A percentile compares a stretch with the other conserved stretches of the same genome.
Evolutionary conservation across 2,888 invertebrate genomes (phyloP).

Genomic region (Drosophila crucigera): DNA sequence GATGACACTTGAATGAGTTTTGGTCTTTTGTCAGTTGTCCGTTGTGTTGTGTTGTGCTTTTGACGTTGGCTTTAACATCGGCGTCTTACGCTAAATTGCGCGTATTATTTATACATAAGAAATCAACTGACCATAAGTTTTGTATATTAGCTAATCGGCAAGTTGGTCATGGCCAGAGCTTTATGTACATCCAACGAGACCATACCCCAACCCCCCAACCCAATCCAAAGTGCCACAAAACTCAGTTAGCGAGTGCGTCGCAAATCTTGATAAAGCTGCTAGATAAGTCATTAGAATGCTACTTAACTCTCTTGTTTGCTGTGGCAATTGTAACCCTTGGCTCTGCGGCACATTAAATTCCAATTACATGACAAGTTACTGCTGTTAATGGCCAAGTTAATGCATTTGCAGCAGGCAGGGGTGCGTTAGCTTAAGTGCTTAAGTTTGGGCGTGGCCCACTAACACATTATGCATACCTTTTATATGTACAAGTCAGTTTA

Average conservation of each 20-base stretch:
- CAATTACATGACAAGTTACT: conserved; percentile 72
- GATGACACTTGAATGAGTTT: conserved; percentile 79
- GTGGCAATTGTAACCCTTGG: conserved; percentile 43
- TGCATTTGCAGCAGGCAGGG: conserved; percentile 56
- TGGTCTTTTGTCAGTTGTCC: conserved; percentile 52
- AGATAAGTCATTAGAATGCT: conserved; percentile 40
- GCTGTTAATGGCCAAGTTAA: conserved; percentile 76
- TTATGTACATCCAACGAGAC: conserved; percentile 5
- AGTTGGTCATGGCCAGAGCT: conserved; percentile 1
- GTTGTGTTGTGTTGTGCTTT: conserved; percentile 8
- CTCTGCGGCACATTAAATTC: conserved; percentile 66
- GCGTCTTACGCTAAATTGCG: conserved; percentile 71
- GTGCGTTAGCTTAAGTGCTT: conserved; percentile 30
- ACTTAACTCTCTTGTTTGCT: conserved; percentile 9
- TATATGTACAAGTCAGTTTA: conserved; percentile 22
- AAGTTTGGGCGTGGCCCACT: conserved; percentile 42
- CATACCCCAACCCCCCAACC: not conserved
- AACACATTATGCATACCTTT: conserved; percentile 48
- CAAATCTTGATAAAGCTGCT: conserved; percentile 6
- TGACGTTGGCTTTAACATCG: conserved; percentile 4
- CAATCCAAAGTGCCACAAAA: not conserved
- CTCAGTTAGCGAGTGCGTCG: conserved; percentile 4
- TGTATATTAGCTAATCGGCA: conserved; percentile 71
- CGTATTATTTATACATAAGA: conserved; percentile 76
- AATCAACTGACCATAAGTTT: conserved; percentile 82